A percentile compares a stretch with the other conserved stretches of the same genome.
phyloP scores from a whole-genome alignment of 2,888 invertebrate genomes.

The Rhingia campestris region DNA sequence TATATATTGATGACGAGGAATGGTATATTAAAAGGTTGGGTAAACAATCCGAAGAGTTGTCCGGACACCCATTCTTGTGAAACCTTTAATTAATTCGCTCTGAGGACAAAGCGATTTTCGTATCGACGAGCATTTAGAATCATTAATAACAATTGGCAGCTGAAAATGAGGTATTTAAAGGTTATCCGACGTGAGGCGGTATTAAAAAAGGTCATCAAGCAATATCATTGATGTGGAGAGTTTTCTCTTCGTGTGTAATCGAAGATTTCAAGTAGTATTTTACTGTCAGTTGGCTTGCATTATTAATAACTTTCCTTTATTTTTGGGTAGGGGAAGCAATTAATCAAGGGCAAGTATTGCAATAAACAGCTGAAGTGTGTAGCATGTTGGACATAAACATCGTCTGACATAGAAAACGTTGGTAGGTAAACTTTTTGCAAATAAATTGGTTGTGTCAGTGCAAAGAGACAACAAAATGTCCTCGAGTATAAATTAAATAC shows the following conservation, averaged over 20 bases:
- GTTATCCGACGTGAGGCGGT: not conserved
- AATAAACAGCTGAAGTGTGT: not conserved
- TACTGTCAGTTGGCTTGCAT: constrained; percentile 4
- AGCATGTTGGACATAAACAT: not conserved
- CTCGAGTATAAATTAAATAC: not conserved
- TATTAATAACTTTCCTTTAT: constrained; percentile 18
- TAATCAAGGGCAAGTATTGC: constrained; percentile 26
- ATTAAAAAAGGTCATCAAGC: constrained; percentile 18
- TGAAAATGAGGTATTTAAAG: constrained; percentile 12
- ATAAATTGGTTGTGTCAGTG: not conserved
- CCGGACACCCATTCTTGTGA: not conserved
- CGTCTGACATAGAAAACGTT: not conserved
- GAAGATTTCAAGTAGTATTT: not conserved
- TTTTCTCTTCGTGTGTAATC: not conserved
- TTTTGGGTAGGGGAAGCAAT: constrained; percentile 19
- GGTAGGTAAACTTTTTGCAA: not conserved
- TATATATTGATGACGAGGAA: constrained; percentile 15
- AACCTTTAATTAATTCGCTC: constrained; percentile 40
- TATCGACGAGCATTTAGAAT: constrained; percentile 3
- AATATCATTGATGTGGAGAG: not conserved
- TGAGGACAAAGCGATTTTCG: not conserved
- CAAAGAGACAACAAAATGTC: constrained; percentile 3
- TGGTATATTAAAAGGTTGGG: constrained; percentile 18
- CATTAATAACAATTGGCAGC: constrained; percentile 62
- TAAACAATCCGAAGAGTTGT: not conserved